Percentiles rank a stretch among this genome's conserved stretches.
Conservation (phyloP, 2,888 invertebrate species). For the Drosophila quasianomalipes region DNA sequence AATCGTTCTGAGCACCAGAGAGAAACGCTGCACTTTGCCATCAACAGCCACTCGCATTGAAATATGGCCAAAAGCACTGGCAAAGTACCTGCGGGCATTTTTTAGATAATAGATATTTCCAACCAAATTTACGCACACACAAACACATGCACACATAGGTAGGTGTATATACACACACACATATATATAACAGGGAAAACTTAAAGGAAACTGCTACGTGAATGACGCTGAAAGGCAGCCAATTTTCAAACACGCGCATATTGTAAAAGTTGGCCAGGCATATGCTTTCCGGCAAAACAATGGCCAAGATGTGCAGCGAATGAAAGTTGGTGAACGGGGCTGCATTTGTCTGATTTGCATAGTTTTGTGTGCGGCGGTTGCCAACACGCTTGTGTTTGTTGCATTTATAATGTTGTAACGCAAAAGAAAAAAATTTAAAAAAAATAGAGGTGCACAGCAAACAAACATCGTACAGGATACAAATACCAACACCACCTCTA, state of each 20-base stretch:
- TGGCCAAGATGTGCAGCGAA: constrained; percentile 38
- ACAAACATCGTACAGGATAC: constrained; percentile 44
- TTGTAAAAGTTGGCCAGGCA: constrained; percentile 68
- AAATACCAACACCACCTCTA: background rate
- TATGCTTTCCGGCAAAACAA: constrained; percentile 58
- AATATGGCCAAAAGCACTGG: constrained; percentile 71
- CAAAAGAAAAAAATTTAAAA: background rate
- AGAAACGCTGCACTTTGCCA: constrained; percentile 63
- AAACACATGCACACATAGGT: constrained; percentile 21
- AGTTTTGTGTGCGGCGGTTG: constrained; percentile 59
- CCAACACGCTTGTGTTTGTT: constrained; percentile 50
- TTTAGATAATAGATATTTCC: constrained; percentile 78
- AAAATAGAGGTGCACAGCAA: constrained; percentile 35
- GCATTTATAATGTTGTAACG: constrained; percentile 74
- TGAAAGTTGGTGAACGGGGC: constrained; percentile 11
- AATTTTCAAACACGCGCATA: constrained; percentile 68
- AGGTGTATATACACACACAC: constrained; percentile 9
- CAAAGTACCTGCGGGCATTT: constrained; percentile 80
- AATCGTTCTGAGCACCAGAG: constrained; percentile 17
- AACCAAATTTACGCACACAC: constrained; percentile 30
- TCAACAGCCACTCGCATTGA: constrained; percentile 76
- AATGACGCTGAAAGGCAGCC: constrained; percentile 57
- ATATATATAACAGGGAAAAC: constrained; percentile 30
- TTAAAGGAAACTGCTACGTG: constrained; percentile 56
- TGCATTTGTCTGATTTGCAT: constrained; percentile 72